Percentiles rank a stretch among this genome's conserved stretches.
Evolutionary conservation across 2,888 invertebrate species (phyloP).

Genomic region (Brachypterus glaber): DNA sequence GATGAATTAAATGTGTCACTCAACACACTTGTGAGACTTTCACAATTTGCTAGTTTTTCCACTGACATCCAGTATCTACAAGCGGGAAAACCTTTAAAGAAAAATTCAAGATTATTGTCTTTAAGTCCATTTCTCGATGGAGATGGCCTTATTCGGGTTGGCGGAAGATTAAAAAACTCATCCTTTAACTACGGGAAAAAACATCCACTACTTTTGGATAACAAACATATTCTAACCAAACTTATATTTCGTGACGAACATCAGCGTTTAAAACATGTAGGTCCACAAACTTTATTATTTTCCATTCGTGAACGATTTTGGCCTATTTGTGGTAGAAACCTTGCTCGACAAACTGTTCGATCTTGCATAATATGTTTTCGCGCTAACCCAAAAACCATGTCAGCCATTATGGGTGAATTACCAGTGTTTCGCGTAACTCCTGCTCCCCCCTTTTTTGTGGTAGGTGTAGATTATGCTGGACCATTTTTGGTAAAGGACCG

Average conservation of each 20-base stretch:
- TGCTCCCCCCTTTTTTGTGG: constrained; percentile 14
- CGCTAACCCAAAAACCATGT: constrained; percentile 11
- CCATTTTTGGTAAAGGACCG: constrained; percentile 17
- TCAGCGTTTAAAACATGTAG: constrained; percentile 16
- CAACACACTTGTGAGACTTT: neutral
- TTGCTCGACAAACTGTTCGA: constrained; percentile 14
- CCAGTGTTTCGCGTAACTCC: constrained; percentile 11
- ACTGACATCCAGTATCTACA: constrained; percentile 6
- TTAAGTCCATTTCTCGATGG: constrained; percentile 17
- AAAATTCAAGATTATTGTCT: too few species aligned
- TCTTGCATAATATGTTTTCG: constrained; percentile 19
- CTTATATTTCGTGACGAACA: constrained; percentile 17
- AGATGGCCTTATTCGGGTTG: constrained; percentile 16
- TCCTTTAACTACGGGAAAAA: constrained; percentile 13
- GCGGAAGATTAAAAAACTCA: constrained; percentile 18
- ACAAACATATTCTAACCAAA: constrained; percentile 16
- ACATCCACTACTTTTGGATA: constrained; percentile 16
- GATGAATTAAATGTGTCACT: constrained; percentile 1
- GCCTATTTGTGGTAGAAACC: constrained; percentile 15
- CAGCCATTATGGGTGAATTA: constrained; percentile 20
- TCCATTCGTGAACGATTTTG: constrained; percentile 17
- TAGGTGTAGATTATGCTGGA: constrained; percentile 21
- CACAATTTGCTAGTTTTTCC: constrained; percentile 4
- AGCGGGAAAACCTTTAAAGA: neutral
- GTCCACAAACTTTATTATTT: constrained; percentile 15